Evolutionary conservation across 2,113 vertebrate species (phyloP).

Genomic region (Solea senegalensis): DNA sequence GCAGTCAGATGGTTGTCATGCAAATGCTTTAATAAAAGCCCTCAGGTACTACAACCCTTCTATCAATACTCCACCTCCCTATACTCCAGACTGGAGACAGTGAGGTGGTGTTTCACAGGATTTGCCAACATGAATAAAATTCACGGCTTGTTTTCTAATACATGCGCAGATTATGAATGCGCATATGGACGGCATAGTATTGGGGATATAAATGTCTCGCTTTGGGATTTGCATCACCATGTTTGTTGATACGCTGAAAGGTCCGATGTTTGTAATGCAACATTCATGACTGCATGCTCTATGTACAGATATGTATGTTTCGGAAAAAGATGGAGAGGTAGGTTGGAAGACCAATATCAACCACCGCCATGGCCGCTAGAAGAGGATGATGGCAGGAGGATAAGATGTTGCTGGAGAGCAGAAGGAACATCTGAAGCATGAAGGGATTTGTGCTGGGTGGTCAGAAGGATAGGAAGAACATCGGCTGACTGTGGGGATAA

Average conservation of each 20-base stretch:
- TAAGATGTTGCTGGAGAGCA: constrained; percentile 54
- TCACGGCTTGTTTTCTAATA: background rate
- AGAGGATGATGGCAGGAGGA: constrained; percentile 41
- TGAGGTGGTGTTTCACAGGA: constrained; percentile 19
- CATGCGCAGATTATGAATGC: background rate
- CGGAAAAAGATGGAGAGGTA: constrained; percentile 19
- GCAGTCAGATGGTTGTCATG: constrained; percentile 38
- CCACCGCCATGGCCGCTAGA: constrained; percentile 22
- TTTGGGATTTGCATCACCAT: constrained; percentile 26
- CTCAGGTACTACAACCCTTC: constrained; percentile 24
- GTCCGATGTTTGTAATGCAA: constrained; percentile 23
- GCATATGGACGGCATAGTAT: background rate
- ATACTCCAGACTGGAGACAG: constrained; percentile 12
- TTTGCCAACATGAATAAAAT: constrained; percentile 30
- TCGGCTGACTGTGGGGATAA: constrained; percentile 53
- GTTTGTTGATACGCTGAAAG: constrained; percentile 12
- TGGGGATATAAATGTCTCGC: background rate
- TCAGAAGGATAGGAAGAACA: constrained; percentile 19
- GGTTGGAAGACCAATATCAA: constrained; percentile 24
- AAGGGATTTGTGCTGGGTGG: constrained; percentile 36
- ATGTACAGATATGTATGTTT: constrained; percentile 27
- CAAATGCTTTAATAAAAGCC: constrained; percentile 41
- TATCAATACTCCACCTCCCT: constrained; percentile 11
- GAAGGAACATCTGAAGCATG: constrained; percentile 39
- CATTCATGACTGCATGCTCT: constrained; percentile 26